These are phyloP conservation scores for Sardina pilchardus DNA, from an alignment of 2,113 vertebrate species.

Conservation along the genomic window DNA sequence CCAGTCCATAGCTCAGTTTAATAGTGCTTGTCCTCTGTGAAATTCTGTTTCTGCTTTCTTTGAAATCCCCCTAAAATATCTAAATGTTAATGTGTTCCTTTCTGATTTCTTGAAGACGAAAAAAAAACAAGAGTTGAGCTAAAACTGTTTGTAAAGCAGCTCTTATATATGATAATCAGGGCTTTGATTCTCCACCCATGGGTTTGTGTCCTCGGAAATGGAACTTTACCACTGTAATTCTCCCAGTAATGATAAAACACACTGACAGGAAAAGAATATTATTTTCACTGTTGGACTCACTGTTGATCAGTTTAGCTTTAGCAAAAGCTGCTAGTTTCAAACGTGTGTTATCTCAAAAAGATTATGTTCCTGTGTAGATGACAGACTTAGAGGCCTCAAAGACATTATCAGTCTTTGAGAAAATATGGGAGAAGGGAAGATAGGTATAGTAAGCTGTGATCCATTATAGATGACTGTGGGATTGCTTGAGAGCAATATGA, in stretches of 20 bases:
- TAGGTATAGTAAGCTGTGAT: background rate
- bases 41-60: background rate
- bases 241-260: background rate
- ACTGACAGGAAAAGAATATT: background rate
- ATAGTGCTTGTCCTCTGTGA: background rate
- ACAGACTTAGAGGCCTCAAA: background rate
- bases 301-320: background rate
- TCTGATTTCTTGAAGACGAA: background rate
- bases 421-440: background rate
- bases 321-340: background rate
- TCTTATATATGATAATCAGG: background rate
- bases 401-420: background rate
- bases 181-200: background rate
- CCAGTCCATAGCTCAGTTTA: background rate
- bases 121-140: background rate
- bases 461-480: slow-evolving; percentile 1
- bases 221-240: background rate
- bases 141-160: background rate
- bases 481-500: slow-evolving; percentile 4
- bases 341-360: background rate
- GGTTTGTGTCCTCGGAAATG: background rate
- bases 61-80: background rate
- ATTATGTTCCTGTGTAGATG: background rate
- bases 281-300: background rate
- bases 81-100: background rate